Base-by-base conservation (phyloP, 2,888 invertebrate genomes). In the Drosophila atroscutellata region DNA sequence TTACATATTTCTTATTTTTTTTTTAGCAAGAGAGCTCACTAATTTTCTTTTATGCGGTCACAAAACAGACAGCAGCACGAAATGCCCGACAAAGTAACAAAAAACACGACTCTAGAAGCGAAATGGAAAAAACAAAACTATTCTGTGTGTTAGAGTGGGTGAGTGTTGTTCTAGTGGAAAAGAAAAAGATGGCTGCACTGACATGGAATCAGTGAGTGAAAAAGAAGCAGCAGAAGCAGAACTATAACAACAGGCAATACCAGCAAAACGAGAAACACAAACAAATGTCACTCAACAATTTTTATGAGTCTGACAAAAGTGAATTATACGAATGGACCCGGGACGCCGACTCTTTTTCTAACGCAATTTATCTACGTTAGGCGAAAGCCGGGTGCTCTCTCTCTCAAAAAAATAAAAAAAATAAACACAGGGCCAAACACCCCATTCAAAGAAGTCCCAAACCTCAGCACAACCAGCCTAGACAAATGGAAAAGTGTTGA, bases 251-350 rank as follows among this genome's bases (percentile, higher is more conserved):
- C 62, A 67, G 61, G 54, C 61, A 79, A 45, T 71, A 68, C 81
- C 60, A 62, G 84, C 75, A 84, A 81, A 85, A 86, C 90, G 88
- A 90, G 89, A 86, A 90, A 86, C 89, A 90, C 90, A 86, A 90
- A 86, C 86, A 89, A 87, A 90, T 87, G 87, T 89, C 87, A 87
- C 89, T 87, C 87, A 87, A 90, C 87, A 84, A 87, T 87, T 87
- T 86, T 87, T 87, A 87, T 87, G 87, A 87, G 89, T 90, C 88
- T 89, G 90, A 90, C 87, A 90, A 87, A 89, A 90, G 90, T 90
- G 87, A 87, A 87, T 87, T 89, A 87, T 87, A 85, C 83, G 90
- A 89, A 89, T 85, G 85, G 88, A 89, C 85, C 88, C 90, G 50
- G 84, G 80, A 87, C 83, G 77, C 86, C 81, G 86, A 80, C 86